These are phyloP conservation scores for Corythornis madagascariensis DNA, from an alignment of 2,113 vertebrate species.

Conservation along the genomic window DNA sequence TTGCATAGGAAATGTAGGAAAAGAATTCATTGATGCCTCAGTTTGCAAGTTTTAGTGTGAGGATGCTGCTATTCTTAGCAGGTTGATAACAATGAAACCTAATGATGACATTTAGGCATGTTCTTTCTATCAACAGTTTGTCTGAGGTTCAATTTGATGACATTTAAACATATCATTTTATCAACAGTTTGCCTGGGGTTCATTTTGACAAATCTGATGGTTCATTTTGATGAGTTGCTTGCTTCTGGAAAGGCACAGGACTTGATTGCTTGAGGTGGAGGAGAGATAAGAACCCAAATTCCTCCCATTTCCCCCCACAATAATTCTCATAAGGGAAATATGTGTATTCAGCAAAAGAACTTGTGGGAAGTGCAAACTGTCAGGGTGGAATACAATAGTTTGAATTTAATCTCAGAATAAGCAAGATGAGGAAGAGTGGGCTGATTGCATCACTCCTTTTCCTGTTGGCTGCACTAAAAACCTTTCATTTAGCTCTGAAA, in stretches of 20 bases:
- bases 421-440: neutral
- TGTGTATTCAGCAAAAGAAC: neutral
- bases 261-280: neutral
- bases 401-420: constrained; percentile 19
- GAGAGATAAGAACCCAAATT: constrained; percentile 8
- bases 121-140: neutral
- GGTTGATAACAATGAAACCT: neutral
- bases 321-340: neutral
- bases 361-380: neutral
- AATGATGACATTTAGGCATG: neutral
- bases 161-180: neutral
- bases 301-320: neutral
- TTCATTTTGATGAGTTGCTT: neutral
- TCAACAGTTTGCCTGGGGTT: neutral
- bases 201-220: neutral
- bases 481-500: neutral
- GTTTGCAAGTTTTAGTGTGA: neutral
- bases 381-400: neutral
- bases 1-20: rapidly evolving
- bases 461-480: constrained; percentile 23
- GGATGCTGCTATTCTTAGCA: neutral
- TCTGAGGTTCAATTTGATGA: neutral
- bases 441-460: neutral
- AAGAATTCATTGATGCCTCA: neutral
- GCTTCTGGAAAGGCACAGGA: neutral